Evolutionary conservation across 37 sponge, comb jelly and placozoan species (phyloP), one percentile per base, ranked within the genome.

Genomic region (Petrosia ficiformis): DNA sequence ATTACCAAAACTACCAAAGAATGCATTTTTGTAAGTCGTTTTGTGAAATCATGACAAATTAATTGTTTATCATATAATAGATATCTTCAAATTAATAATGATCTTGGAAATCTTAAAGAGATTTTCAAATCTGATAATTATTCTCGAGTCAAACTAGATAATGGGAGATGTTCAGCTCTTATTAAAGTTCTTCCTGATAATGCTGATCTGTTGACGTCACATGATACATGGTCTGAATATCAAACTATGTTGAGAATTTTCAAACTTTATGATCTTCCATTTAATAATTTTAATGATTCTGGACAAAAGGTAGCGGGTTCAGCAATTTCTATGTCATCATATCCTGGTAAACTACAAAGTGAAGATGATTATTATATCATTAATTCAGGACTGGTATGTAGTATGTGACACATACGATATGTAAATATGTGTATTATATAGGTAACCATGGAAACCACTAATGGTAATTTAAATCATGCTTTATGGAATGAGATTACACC

Each of bases 371-470:
- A 75, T 82, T 91, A 94, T 83, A 38, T 83, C 5, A 36, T 93
- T 54, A 77, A 86, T 40, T 80, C 89, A 44, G 86, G 91, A 31
- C 75, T 98, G 76, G 89, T 90, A 43, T 43, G 86, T 1, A 37
- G 19, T n/a, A 25, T 26, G 30, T 31, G 31, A 61, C 44, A 8
- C 14, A 28, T 1, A 25, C 34, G 3, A 30, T 3, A 38, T 8
- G 44, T 78, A 31, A 0, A 21, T 11, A 19, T 44, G 10, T n/a
- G 31, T 35, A 77, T 25, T 68, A 11, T 1, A 8, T 37, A 90
- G 92, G 90, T 82, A 24, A 79, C 88, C 54, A 87, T 90, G 89
- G 99, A 98, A 64, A 98, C 99, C 31, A 95, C 93, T 22, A 92
- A 84, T 67, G 95, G 88, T 21, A 92, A 92, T 75, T 70, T 37